These are phyloP conservation scores for Betta splendens DNA, from an alignment of 2,797 vertebrate species.

Conservation along the genomic window DNA sequence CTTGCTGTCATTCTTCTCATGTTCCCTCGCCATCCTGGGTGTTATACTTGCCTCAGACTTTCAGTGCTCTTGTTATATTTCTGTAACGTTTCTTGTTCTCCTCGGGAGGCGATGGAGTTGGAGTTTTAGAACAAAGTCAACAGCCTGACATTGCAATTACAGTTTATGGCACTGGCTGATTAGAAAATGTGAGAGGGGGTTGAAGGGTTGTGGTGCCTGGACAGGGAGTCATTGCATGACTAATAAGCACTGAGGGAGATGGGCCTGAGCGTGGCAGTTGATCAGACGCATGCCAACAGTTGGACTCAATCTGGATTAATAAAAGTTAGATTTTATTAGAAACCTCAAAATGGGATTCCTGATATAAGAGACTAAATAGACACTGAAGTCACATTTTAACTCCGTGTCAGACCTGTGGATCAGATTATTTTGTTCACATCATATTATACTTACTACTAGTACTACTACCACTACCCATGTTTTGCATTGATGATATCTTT, in stretches of 20 bases:
- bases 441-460: too few species aligned
- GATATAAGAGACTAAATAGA: too few species aligned
- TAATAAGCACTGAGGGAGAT: constrained; percentile 57
- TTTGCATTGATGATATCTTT: too few species aligned
- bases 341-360: neutral
- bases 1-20: constrained; percentile 23
- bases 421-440: too few species aligned
- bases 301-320: constrained; percentile 13
- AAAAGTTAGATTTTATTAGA: too few species aligned
- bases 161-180: constrained; percentile 64
- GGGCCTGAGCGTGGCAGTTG: constrained; percentile 15
- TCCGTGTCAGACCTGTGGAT: neutral
- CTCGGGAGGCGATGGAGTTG: constrained; percentile 15
- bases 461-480: too few species aligned
- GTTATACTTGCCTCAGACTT: constrained; percentile 19
- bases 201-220: constrained; percentile 58
- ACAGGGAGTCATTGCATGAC: constrained; percentile 60
- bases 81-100: constrained; percentile 10
- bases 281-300: constrained; percentile 11
- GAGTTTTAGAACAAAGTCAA: constrained; percentile 49
- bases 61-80: constrained; percentile 10
- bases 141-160: constrained; percentile 69
- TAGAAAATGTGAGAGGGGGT: constrained; percentile 65
- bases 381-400: neutral
- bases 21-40: constrained; percentile 16